Percentiles rank a stretch among this genome's conserved stretches.
phyloP scores from a whole-genome alignment of 2,888 invertebrate genomes.

The Hirudinaria manillensis region DNA sequence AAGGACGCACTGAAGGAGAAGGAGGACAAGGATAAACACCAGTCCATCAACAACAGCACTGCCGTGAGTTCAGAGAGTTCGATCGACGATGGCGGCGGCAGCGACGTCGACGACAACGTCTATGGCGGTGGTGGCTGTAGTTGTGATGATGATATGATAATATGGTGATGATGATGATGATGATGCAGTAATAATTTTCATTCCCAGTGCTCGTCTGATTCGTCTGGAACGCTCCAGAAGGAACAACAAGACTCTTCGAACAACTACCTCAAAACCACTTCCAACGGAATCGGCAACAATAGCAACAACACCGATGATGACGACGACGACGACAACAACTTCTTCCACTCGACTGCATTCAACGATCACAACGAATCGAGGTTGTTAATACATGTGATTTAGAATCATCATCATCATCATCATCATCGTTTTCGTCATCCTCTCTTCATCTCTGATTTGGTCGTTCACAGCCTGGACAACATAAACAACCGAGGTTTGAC shows the following conservation, averaged over 20 bases:
- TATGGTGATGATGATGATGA: no score
- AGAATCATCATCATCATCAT: no score
- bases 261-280: neutral
- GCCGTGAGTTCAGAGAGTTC: neutral
- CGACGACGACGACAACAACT: neutral
- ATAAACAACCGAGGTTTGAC: no score
- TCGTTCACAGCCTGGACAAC: no score
- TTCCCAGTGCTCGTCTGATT: neutral
- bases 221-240: neutral
- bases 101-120: neutral
- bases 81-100: neutral
- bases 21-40: constrained; percentile 9
- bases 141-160: no score
- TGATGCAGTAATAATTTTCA: neutral
- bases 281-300: neutral
- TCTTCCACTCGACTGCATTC: neutral
- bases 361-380: constrained; percentile 8
- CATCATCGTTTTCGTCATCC: no score
- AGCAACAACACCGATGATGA: neutral
- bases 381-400: neutral
- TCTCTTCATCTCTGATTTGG: no score
- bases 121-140: no score
- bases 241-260: neutral
- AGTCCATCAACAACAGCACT: constrained; percentile 16
- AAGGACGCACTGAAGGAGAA: constrained; percentile 55